These are phyloP conservation scores for Zophobas atratus DNA, from an alignment of 1,140 invertebrate genomes.

Conservation along the genomic window DNA sequence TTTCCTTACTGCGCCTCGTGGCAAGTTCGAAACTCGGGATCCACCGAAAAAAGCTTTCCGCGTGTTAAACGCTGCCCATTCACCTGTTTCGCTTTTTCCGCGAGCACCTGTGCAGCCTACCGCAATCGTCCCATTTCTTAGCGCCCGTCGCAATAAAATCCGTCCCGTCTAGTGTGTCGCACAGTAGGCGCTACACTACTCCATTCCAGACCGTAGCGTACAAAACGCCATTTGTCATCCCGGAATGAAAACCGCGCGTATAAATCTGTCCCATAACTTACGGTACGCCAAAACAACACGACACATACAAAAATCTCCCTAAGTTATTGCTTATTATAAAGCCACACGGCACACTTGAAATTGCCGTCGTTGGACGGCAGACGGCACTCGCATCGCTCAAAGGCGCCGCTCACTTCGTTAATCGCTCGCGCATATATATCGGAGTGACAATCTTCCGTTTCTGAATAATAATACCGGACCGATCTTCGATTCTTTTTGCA, in stretches of 20 bases:
- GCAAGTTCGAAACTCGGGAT: too few species aligned
- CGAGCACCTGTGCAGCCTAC: too few species aligned
- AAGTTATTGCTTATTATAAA: slow-evolving; percentile 67
- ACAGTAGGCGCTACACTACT: slow-evolving; percentile 35
- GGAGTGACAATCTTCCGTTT: slow-evolving; percentile 47
- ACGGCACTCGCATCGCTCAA: slow-evolving; percentile 39
- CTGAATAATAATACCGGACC: slow-evolving; percentile 41
- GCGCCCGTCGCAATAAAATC: slow-evolving; percentile 5
- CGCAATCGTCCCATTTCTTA: neutral
- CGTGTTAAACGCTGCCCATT: too few species aligned
- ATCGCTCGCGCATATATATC: slow-evolving; percentile 50
- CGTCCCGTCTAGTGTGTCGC: slow-evolving; percentile 30
- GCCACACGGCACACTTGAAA: slow-evolving; percentile 47
- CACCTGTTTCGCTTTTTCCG: too few species aligned
- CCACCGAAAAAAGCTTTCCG: too few species aligned
- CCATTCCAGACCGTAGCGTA: slow-evolving; percentile 32
- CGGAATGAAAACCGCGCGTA: slow-evolving; percentile 60
- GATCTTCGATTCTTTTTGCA: slow-evolving; percentile 35
- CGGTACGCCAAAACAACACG: slow-evolving; percentile 67
- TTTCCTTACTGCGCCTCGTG: too few species aligned
- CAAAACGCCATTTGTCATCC: slow-evolving; percentile 62
- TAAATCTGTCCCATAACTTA: slow-evolving; percentile 67
- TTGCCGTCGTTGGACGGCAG: slow-evolving; percentile 42
- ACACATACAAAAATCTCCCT: slow-evolving; percentile 64
- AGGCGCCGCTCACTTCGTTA: slow-evolving; percentile 46